phyloP scores from a whole-genome alignment of 2,113 vertebrate genomes.

The Gasterosteus aculeatus region DNA sequence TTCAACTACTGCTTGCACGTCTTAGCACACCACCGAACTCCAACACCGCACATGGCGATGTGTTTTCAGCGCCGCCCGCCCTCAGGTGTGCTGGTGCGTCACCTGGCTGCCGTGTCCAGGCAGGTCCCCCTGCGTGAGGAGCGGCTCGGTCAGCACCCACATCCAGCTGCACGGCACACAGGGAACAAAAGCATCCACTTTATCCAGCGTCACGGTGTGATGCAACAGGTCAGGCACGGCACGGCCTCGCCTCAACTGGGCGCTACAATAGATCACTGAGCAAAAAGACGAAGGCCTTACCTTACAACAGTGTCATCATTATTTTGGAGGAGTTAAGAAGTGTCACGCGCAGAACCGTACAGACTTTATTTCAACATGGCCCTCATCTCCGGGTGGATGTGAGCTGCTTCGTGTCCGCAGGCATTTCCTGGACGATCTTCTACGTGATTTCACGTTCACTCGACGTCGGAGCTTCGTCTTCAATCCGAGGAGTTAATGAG shows the following conservation, averaged over 20 bases:
- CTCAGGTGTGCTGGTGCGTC: slow-evolving; percentile 34
- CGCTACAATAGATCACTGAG: not conserved
- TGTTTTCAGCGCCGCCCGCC: not conserved
- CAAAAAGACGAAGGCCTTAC: not conserved
- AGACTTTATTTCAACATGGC: not conserved
- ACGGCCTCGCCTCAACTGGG: not conserved
- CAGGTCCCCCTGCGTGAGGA: slow-evolving; percentile 32
- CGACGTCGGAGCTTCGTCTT: slow-evolving; percentile 33
- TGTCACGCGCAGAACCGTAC: not conserved
- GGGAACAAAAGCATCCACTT: not conserved
- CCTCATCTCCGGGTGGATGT: not conserved
- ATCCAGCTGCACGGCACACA: slow-evolving; percentile 39
- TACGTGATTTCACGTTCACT: slow-evolving; percentile 47
- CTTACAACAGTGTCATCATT: not conserved
- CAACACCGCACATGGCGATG: not conserved
- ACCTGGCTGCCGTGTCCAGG: slow-evolving; percentile 43
- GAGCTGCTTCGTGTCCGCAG: slow-evolving; percentile 25
- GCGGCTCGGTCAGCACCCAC: slow-evolving; percentile 45
- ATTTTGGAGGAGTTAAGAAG: not conserved
- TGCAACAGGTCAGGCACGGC: not conserved
- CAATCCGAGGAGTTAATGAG: slow-evolving; percentile 68
- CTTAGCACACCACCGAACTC: not conserved
- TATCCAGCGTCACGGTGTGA: not conserved
- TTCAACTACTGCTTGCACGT: not conserved
- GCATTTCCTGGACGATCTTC: slow-evolving; percentile 50